Evolutionary conservation across 2,113 vertebrate species (phyloP).

Genomic region (Platysteira castanea): DNA sequence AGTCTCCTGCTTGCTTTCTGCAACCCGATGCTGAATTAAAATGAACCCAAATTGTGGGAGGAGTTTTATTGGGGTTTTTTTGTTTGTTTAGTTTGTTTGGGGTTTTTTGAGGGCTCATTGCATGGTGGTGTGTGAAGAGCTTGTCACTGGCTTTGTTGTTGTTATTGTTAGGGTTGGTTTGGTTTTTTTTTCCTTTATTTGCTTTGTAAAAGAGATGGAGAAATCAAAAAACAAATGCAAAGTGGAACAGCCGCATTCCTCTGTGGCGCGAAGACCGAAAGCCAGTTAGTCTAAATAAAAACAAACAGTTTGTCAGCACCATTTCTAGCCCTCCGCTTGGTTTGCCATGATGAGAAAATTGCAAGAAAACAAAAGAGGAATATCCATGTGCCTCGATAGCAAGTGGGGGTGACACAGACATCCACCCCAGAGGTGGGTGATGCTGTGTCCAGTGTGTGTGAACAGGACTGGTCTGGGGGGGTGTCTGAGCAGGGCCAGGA

Average conservation of each 20-base stretch:
- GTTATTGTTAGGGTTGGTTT: not conserved
- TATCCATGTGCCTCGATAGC: not conserved
- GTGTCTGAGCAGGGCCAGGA: not conserved
- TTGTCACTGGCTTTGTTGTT: conserved; percentile 17
- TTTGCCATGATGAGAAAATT: not conserved
- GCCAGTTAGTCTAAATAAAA: conserved; percentile 31
- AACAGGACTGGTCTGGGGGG: accelerated
- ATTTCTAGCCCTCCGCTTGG: not conserved
- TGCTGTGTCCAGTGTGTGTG: accelerated
- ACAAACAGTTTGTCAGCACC: conserved; percentile 40
- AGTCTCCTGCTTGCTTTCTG: not conserved
- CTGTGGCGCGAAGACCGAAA: not conserved
- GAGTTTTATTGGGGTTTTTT: not conserved
- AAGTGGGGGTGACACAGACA: not conserved
- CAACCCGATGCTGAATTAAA: not conserved
- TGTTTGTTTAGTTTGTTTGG: not conserved
- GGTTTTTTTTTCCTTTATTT: conserved; percentile 4
- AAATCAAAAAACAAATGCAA: conserved; percentile 33
- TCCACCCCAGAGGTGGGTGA: not conserved
- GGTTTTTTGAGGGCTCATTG: not conserved
- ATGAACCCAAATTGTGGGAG: not conserved
- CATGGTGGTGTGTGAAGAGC: not conserved
- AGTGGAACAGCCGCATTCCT: conserved; percentile 9
- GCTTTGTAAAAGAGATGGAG: conserved; percentile 28
- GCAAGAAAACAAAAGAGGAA: not conserved